Conservation (phyloP, 92 coral and sea anemone genomes). For the Umimayanthus kanabou region DNA sequence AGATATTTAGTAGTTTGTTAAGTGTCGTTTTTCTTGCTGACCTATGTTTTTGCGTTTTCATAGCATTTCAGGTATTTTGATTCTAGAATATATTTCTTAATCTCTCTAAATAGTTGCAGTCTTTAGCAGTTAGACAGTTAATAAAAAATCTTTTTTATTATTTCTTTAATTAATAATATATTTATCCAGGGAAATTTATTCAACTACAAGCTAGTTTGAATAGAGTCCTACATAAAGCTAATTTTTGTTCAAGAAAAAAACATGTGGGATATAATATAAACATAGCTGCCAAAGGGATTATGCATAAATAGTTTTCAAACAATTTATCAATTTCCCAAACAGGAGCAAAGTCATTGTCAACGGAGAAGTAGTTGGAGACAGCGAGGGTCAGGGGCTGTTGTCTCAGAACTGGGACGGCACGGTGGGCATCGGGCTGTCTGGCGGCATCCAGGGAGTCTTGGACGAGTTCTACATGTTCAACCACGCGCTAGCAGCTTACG, state of each 20-base stretch:
- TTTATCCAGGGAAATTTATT: not conserved
- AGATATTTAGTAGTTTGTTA: too few species aligned
- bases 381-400: slow-evolving; percentile 76
- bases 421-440: slow-evolving; percentile 86
- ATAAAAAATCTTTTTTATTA: not conserved
- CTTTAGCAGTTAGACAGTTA: not conserved
- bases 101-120: not conserved
- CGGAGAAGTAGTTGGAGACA: slow-evolving; percentile 76
- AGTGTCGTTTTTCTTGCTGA: too few species aligned
- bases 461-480: slow-evolving; percentile 95
- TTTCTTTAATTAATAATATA: not conserved
- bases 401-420: slow-evolving; percentile 97
- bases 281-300: too few species aligned
- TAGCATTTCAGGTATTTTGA: too few species aligned
- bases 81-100: too few species aligned
- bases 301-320: not conserved
- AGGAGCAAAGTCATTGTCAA: slow-evolving; percentile 79
- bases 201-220: too few species aligned
- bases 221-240: too few species aligned
- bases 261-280: too few species aligned
- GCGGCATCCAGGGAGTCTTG: slow-evolving; percentile 76
- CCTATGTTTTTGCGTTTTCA: too few species aligned
- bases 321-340: not conserved
- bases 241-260: too few species aligned
- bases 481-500: slow-evolving; percentile 89